Conservation (phyloP, 2,113 vertebrate genomes). For the Pseudopodoces humilis region DNA sequence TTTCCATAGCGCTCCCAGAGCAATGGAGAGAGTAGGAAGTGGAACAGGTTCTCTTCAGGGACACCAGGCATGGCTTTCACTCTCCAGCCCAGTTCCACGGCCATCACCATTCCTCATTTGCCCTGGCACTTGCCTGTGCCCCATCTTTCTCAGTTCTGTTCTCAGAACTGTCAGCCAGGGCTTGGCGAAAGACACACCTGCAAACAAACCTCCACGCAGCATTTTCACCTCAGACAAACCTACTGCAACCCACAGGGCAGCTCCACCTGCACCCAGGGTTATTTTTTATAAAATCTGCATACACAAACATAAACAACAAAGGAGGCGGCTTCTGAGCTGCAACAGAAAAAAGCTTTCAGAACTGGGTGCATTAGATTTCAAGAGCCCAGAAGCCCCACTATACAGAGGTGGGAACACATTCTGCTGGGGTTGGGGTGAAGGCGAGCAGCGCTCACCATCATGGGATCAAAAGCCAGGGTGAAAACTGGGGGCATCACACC, state of each 20-base stretch:
- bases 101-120: not conserved
- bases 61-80: not conserved
- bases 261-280: not conserved
- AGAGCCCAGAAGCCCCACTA: fast-evolving
- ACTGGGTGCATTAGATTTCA: fast-evolving
- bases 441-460: fast-evolving
- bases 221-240: not conserved
- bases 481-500: not conserved
- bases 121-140: not conserved
- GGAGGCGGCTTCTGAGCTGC: not conserved
- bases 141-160: not conserved
- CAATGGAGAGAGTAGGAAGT: no score
- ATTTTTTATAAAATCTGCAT: not conserved
- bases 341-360: not conserved
- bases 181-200: not conserved
- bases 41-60: not conserved
- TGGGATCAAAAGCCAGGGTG: not conserved
- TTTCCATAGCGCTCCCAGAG: not conserved
- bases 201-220: not conserved
- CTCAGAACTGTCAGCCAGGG: not conserved
- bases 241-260: not conserved
- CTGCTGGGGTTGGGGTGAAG: not conserved
- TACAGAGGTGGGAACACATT: fast-evolving
- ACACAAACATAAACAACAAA: not conserved
- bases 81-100: fast-evolving